Evolutionary conservation across 1,140 invertebrate species (phyloP).

Genomic region (Chionoecetes opilio): DNA sequence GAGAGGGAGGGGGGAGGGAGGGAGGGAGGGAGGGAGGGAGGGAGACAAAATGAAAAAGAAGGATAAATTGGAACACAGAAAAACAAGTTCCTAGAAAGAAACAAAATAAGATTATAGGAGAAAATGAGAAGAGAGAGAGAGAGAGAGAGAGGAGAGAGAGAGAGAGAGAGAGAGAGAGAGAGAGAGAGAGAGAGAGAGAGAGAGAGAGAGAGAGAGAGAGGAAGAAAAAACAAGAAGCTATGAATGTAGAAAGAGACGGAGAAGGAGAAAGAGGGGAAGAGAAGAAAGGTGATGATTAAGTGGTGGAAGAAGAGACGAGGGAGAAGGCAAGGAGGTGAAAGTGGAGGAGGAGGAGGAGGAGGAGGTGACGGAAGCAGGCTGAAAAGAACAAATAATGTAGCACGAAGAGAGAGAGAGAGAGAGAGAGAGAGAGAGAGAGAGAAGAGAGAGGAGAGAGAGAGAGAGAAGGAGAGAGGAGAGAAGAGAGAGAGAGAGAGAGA

Average conservation of each 20-base stretch:
- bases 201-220: no score
- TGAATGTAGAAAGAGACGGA: background rate
- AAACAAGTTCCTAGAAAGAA: no score
- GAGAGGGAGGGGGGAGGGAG: background rate
- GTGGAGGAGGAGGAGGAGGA: background rate
- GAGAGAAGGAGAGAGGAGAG: background rate
- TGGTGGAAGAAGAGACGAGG: background rate
- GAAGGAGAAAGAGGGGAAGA: background rate
- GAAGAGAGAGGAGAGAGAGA: constrained; percentile 27
- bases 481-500: constrained; percentile 13
- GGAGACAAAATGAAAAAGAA: background rate
- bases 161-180: background rate
- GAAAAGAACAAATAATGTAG: background rate
- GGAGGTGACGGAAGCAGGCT: background rate
- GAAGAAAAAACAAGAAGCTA: background rate
- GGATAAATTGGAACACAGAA: background rate
- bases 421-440: constrained; percentile 27
- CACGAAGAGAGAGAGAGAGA: background rate
- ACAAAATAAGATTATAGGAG: background rate
- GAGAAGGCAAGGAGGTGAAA: background rate
- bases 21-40: background rate
- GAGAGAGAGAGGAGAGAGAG: constrained; percentile 25
- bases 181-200: background rate
- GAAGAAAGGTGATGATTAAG: background rate
- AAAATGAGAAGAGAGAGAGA: background rate